Evolutionary conservation across 2,888 invertebrate species (phyloP), one percentile per base, ranked within the genome.

Genomic region (Aethes cnicana): DNA sequence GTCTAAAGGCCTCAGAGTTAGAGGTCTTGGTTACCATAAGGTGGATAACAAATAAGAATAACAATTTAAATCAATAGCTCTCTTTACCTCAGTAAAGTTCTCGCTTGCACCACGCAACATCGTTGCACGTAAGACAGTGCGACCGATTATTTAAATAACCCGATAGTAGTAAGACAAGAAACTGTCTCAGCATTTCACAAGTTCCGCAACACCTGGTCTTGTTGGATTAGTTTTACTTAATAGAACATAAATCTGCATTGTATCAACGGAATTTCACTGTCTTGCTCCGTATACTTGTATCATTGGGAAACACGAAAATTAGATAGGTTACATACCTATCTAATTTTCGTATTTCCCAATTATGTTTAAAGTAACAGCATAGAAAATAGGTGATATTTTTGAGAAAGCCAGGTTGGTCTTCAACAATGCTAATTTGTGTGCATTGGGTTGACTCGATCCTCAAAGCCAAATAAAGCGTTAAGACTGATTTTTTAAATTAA

Each of bases 401-500:
- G n/a, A n/a, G n/a, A n/a, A 23, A 17, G 16, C 16, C 23, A 39
- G 14, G n/a, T n/a, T n/a, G n/a, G n/a, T n/a, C 16, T 25, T 43
- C 23, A 44, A 28, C 28, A 32, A 41, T 26, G 20, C 20, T 42
- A 49, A 44, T 36, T 23, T 25, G 18, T 46, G 20, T 35, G 43
- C 25, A 32, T 32, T 18, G 30, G 46, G 36, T 35, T 32, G 28
- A 44, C 44, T 39, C 32, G 21, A 44, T 39, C 39, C 33, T 50
- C 67, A 70, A 71, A 74, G 77, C 77, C 79, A 81, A 86, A 84
- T 83, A 83, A 84, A 83, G 77, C 81, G 74, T 74, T 67, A 63
- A 72, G 72, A 72, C 68, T 78, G 76, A 72, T 78, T 81, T 69
- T 84, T 87, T 86, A 85, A 86, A 87, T 87, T 84, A 85, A 86